phyloP scores from a whole-genome alignment of 37 sponge, comb jelly and placozoan species.

The Halichondria panicea region DNA sequence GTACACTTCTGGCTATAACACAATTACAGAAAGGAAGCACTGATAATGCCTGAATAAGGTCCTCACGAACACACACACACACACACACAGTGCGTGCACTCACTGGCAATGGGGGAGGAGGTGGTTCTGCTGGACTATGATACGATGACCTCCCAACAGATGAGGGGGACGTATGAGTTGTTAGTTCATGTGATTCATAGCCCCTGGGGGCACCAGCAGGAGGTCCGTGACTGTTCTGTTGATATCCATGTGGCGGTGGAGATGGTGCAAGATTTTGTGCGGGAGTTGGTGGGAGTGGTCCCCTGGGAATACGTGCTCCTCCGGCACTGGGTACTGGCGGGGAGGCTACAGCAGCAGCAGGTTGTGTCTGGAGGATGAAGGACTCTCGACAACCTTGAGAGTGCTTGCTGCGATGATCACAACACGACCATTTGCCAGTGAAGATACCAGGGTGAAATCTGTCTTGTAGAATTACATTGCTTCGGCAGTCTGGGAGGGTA shows the following conservation, averaged over 20 bases:
- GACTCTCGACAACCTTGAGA: constrained; percentile 54
- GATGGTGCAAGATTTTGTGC: background rate
- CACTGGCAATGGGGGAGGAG: constrained; percentile 24
- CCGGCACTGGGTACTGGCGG: background rate
- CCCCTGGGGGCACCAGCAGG: background rate
- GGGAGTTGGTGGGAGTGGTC: constrained; percentile 43
- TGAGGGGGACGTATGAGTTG: too few species aligned
- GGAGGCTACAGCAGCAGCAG: background rate
- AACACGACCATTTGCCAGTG: constrained; percentile 78
- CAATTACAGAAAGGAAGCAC: too few species aligned
- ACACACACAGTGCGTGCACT: background rate
- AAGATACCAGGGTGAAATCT: constrained; percentile 75
- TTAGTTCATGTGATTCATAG: constrained; percentile 16
- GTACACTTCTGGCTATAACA: too few species aligned
- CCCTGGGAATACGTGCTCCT: background rate
- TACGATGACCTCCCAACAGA: too few species aligned
- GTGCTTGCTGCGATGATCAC: constrained; percentile 66
- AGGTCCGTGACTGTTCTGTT: constrained; percentile 14
- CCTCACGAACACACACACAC: background rate
- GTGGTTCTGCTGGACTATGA: background rate
- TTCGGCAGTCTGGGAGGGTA: constrained; percentile 58
- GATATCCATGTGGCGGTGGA: constrained; percentile 19
- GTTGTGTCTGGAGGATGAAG: background rate
- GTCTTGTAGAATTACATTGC: constrained; percentile 39
- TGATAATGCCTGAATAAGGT: background rate